Conservation (phyloP, 2,888 invertebrate species). For the Chymomyza procnemis region DNA sequence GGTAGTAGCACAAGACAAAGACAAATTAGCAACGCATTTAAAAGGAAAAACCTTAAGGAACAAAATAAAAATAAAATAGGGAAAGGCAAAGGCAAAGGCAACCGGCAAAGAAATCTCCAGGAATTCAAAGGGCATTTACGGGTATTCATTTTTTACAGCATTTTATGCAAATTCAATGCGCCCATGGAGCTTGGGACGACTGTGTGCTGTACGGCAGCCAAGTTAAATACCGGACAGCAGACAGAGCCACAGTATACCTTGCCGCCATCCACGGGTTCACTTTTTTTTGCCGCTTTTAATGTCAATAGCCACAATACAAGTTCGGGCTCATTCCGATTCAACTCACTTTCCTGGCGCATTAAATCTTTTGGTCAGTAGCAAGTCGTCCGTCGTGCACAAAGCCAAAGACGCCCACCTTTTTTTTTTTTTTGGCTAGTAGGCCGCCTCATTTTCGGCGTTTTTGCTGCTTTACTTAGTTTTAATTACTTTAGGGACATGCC, state of each 20-base stretch:
- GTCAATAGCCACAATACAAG: not conserved
- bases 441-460: not conserved
- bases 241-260: not conserved
- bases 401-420: not conserved
- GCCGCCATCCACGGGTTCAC: not conserved
- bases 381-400: not conserved
- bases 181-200: not conserved
- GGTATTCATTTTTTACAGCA: constrained; percentile 33
- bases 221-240: not conserved
- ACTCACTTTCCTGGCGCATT: constrained; percentile 54
- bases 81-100: not conserved
- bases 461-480: constrained; percentile 61
- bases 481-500: constrained; percentile 72
- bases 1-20: not conserved
- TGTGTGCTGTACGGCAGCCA: too few relatives aligned
- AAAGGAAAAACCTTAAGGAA: not conserved
- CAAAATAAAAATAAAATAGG: constrained; percentile 13
- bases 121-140: constrained; percentile 22
- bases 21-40: constrained; percentile 35
- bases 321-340: constrained; percentile 54
- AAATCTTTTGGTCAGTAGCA: constrained; percentile 54
- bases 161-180: constrained; percentile 47
- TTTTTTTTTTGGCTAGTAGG: not conserved
- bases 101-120: constrained; percentile 16
- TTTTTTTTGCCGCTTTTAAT: constrained; percentile 1